Percentiles rank a stretch among this genome's conserved stretches.
These are phyloP conservation scores for Dolichoris vasculosae DNA, from an alignment of 1,140 invertebrate species.

Conservation along the genomic window DNA sequence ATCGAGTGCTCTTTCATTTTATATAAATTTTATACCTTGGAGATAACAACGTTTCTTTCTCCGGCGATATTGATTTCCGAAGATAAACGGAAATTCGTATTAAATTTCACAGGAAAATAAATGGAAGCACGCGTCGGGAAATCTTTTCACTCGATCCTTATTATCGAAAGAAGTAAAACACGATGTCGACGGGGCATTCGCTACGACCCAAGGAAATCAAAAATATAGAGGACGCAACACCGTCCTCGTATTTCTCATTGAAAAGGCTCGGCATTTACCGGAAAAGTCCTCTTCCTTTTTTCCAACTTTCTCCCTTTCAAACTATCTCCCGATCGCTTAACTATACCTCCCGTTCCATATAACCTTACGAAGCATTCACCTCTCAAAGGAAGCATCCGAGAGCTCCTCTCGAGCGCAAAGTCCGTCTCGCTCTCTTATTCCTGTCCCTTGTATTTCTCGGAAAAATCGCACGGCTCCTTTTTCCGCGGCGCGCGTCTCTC, in stretches of 20 bases:
- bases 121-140: not conserved
- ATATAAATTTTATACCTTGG: not conserved
- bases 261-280: slow-evolving; percentile 6
- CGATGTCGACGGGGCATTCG: not conserved
- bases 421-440: not conserved
- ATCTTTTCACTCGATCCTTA: not conserved
- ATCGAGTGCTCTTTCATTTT: not conserved
- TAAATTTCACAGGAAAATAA: not conserved
- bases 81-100: not conserved
- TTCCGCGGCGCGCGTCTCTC: slow-evolving; percentile 13
- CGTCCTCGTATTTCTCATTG: not conserved
- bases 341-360: not conserved
- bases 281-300: slow-evolving; percentile 12
- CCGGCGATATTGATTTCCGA: not conserved
- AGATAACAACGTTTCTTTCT: no score
- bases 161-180: not conserved
- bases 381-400: slow-evolving; percentile 18
- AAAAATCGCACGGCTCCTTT: slow-evolving; percentile 45
- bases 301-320: not conserved
- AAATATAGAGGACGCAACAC: not conserved
- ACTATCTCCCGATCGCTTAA: not conserved
- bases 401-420: not conserved
- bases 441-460: slow-evolving; percentile 27
- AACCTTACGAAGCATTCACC: not conserved
- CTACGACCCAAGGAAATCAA: not conserved